A percentile compares a stretch with the other conserved stretches of the same genome.
phyloP scores from a whole-genome alignment of 2,797 vertebrate genomes.

The Taeniopygia guttata region DNA sequence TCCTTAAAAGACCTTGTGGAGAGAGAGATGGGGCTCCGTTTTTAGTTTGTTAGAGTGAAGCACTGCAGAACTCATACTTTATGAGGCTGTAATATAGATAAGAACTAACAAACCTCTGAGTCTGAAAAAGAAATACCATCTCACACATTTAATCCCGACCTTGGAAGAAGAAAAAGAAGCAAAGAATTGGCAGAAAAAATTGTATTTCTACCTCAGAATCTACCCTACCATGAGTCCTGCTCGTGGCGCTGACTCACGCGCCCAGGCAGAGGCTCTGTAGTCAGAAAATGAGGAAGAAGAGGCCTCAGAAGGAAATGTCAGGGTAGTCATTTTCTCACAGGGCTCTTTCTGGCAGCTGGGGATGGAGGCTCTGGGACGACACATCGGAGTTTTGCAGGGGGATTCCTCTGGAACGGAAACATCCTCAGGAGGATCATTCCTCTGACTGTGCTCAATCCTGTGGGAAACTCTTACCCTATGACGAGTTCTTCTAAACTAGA shows the following conservation, averaged over 20 bases:
- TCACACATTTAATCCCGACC: neutral
- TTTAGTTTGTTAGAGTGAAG: neutral
- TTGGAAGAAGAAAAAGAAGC: neutral
- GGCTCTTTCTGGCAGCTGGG: slow-evolving; percentile 44
- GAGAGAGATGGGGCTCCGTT: neutral
- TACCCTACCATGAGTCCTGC: neutral
- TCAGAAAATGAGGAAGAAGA: slow-evolving; percentile 48
- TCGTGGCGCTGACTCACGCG: neutral
- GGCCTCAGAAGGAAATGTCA: slow-evolving; percentile 58
- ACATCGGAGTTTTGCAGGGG: slow-evolving; percentile 31
- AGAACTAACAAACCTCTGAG: neutral
- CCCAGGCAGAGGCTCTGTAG: neutral
- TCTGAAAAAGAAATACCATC: neutral
- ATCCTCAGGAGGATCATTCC: slow-evolving; percentile 36
- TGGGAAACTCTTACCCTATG: slow-evolving; percentile 67
- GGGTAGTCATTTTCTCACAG: slow-evolving; percentile 48
- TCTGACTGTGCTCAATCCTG: slow-evolving; percentile 22
- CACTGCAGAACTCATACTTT: neutral
- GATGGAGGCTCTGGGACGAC: neutral
- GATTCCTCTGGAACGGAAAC: slow-evolving; percentile 54
- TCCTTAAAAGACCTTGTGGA: neutral
- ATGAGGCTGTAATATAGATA: neutral
- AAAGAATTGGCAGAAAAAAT: neutral
- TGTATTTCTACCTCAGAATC: neutral
- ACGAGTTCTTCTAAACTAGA: slow-evolving; percentile 50